phyloP scores from a whole-genome alignment of 2,888 invertebrate genomes.

The Mayetiola destructor region DNA sequence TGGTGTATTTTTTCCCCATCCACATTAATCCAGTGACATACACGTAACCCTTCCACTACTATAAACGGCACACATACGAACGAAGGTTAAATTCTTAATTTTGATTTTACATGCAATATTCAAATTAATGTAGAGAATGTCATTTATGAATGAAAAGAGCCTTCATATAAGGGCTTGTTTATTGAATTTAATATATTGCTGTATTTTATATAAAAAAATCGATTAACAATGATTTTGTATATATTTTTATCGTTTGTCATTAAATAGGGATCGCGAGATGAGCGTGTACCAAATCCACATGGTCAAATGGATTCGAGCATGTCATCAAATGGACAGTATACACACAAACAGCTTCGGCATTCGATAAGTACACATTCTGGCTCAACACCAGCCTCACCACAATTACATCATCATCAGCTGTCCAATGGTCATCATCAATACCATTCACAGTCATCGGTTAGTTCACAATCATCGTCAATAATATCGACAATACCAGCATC shows the following conservation, averaged over 20 bases:
- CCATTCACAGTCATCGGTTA: conserved; percentile 36
- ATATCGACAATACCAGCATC: conserved; percentile 39
- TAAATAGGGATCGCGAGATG: conserved; percentile 37
- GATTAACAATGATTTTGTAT: not conserved
- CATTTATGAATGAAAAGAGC: too few relatives aligned
- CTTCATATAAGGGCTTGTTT: too few relatives aligned
- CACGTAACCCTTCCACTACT: not conserved
- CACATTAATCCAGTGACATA: not conserved
- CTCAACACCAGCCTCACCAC: conserved; percentile 35
- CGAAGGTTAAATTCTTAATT: not conserved
- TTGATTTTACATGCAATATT: too few relatives aligned
- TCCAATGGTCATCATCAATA: conserved; percentile 37
- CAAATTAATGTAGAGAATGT: too few relatives aligned
- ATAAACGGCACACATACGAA: too few relatives aligned
- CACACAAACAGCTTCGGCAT: conserved; percentile 25
- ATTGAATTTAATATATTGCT: not conserved
- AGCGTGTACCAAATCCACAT: conserved; percentile 34
- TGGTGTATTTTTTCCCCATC: not conserved
- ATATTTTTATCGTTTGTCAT: conserved; percentile 16
- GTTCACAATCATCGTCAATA: conserved; percentile 31
- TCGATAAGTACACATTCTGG: conserved; percentile 32
- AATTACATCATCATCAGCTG: conserved; percentile 24
- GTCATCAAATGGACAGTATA: not conserved
- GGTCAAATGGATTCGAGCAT: conserved; percentile 25
- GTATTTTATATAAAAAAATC: not conserved